Base-by-base conservation (phyloP, 2,888 invertebrate genomes). In the Mythimna loreyi region DNA sequence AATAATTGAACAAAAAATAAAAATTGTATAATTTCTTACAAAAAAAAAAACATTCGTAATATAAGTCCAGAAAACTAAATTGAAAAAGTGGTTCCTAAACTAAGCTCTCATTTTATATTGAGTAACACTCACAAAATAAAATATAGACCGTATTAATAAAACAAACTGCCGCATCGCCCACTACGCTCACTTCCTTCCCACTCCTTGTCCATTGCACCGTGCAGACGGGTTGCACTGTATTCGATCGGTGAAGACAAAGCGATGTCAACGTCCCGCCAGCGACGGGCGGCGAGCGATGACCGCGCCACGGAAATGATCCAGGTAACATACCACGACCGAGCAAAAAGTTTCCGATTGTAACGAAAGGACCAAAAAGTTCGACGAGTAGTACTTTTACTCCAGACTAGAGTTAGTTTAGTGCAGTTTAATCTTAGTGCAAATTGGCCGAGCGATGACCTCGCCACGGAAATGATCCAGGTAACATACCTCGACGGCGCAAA, bases 211-310 rank as follows among this genome's bases (percentile, higher is more conserved):
- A 25, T 23, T 65, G 61, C 58, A 72, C 65, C 30, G 52, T 73
- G 61, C 79, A 79, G 79, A 76, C 76, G 75, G 61, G 76, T 76
- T 80, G 81, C 75, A 73, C 71, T 63, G 81, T 79, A 81, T 85
- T 86, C 88, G 84, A 87, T 87, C 86, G 84, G 83, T 80, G 84
- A 85, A 89, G 87, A 92, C 93, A 92, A 92, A 91, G 91, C 89
- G 86, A 87, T 90, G 93, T 93, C 93, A 93, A 91, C 89, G 93
- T 81, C 87, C 93, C 86, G 86, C 49, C 80, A 76, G 40, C 25
- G 30, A 59, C 80, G 55, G 67, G 30, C 60, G 13, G 23, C 23
- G 52, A 53, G 67, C 86, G 84, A 84, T 84, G 87, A 86, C 86
- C 83, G 83, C 74, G 57, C 75, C 61, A 33, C 81, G 81, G 83